Evolutionary conservation across 1,140 invertebrate genomes (phyloP), one percentile per base, ranked within the genome.

Genomic region (Odontomachus brunneus): DNA sequence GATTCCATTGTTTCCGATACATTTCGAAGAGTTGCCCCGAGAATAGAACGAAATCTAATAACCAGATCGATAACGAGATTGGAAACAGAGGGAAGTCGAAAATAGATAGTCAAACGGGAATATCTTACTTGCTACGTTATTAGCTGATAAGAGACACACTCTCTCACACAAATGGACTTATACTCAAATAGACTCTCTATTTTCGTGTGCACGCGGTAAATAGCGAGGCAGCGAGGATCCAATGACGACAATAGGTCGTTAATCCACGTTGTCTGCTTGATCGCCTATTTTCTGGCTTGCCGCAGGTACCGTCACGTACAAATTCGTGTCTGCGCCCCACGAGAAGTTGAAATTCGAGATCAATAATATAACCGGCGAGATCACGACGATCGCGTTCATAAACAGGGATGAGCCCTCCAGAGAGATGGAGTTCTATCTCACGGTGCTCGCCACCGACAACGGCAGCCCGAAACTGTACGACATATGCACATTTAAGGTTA

Each of bases 401-500:
- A 97, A 98, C 93, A 95, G 97, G 83, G 98, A 98, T 91, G 97
- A 98, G 89, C 97, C 97, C 11, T 95, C 95, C 15, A 95, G 97
- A 86, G 97, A 98, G 90, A 98, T 98, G 91, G 97, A 97, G 93
- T 95, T 96, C 4, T 97, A 97, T 89, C 95, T 97, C 53, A 97
- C 96, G 1, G 96, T 97, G 2, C 95, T 97, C 90, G 98, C 97
- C 0, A 97, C 96, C 73, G 98, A 98, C 93, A 97, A 98, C 94
- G 98, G 98, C 5, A 95, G 95, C 85, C 97, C 97, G 0, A 95
- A 96, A 38, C 93, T 98, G 44, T 97, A 98, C 87, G 97, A 98
- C 89, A 96, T 97, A 33, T 98, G 98, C 91, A 97, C 97, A 4
- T 97, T 98, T 88, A 98, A 97, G 95, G 96, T 98, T 38, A 96